Evolutionary conservation across 2,888 invertebrate genomes (phyloP), one percentile per base, ranked within the genome.

Genomic region (Drosophila parthenogenetica): DNA sequence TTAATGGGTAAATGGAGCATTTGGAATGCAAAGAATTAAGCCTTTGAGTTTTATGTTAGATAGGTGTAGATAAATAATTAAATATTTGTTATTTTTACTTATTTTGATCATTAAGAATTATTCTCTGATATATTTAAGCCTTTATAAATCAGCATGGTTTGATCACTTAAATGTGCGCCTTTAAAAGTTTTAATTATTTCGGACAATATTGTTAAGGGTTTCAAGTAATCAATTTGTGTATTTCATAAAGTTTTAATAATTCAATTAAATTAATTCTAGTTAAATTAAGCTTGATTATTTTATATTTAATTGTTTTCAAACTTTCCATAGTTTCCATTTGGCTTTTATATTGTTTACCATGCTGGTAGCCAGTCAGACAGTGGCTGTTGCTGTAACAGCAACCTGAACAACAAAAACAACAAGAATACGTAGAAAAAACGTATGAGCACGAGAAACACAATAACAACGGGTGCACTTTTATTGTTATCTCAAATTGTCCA

Each of bases 401-500:
- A 43, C 42, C 42, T 42, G 45, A 32, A 57, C 77, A 53, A 46
- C 51, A 65, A 11, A 25, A 29, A 11, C 46, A 79, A 55, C 61
- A 62, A 39, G 53, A 70, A 50, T 37, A 19, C 39, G 32, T n/a
- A 63, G 50, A 43, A 46, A 61, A 54, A 45, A 51, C 2, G 22
- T 46, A 29, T 13, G 54, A 13, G 16, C n/a, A n/a, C n/a, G 43
- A 35, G 7, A 48, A 19, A 10, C 42, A 57, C 29, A 57, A 49
- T 17, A 54, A 37, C 54, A 63, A 63, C 46, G 67, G 73, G 59
- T 76, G 74, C 80, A 77, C 63, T 79, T 86, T 88, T 86, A 77
- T 82, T 86, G 80, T 79, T 86, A 83, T 88, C 89, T 80, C 14
- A 62, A 72, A 83, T 80, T 88, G 84, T 83, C 77, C 81, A 83